A percentile compares a stretch with the other conserved stretches of the same genome.
Conservation (phyloP, 2,113 vertebrate genomes). For the Panthera tigris region DNA sequence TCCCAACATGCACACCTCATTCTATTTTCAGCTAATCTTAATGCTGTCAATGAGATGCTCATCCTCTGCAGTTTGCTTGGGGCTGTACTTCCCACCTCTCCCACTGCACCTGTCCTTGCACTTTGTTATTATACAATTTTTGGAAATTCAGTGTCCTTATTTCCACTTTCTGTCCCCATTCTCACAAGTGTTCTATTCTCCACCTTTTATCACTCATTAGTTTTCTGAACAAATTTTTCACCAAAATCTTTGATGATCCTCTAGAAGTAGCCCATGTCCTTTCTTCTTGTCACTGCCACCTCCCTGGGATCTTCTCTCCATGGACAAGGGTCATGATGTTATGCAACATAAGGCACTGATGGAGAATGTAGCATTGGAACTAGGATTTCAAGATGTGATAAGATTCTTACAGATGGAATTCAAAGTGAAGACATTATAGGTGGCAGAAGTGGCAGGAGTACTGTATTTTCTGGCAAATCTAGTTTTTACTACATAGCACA, state of each 20-base stretch:
- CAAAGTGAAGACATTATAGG: not conserved
- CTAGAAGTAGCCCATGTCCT: not conserved
- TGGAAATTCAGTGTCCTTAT: not conserved
- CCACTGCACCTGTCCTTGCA: not conserved
- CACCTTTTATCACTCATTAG: not conserved
- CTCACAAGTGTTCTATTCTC: not conserved
- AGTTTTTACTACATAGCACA: not conserved
- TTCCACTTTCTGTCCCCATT: not conserved
- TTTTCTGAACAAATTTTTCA: not conserved
- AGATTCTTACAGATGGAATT: not conserved
- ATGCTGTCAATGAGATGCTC: not conserved
- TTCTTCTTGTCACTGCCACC: not conserved
- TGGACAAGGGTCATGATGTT: not conserved
- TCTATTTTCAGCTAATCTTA: not conserved
- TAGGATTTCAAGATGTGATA: not conserved
- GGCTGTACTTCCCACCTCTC: not conserved
- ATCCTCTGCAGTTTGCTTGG: not conserved
- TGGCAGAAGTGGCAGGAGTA: not conserved
- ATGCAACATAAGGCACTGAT: not conserved
- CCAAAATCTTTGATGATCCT: not conserved
- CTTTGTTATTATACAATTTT: not conserved
- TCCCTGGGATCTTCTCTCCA: not conserved
- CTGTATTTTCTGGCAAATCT: not conserved
- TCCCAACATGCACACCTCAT: not conserved
- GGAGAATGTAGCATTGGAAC: not conserved